These are phyloP conservation scores for Tragelaphus scriptus DNA, from an alignment of 2,113 vertebrate species.

Conservation along the genomic window DNA sequence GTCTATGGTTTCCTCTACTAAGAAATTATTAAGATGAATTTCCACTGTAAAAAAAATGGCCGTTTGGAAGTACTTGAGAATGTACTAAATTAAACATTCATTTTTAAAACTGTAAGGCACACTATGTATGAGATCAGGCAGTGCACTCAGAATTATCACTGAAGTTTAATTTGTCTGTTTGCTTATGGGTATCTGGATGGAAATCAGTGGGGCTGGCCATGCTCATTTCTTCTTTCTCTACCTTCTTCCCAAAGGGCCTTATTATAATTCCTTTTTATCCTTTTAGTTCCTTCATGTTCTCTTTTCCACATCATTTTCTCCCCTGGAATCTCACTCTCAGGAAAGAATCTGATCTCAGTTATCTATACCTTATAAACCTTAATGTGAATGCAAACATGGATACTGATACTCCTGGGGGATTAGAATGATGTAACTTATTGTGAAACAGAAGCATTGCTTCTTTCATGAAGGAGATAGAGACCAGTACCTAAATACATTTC, in stretches of 20 bases:
- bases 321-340: background rate
- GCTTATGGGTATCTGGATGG: background rate
- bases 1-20: constrained; percentile 31
- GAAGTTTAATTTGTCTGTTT: background rate
- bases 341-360: background rate
- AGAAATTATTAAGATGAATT: constrained; percentile 47
- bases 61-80: background rate
- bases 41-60: background rate
- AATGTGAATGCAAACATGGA: background rate
- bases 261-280: background rate
- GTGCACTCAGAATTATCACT: background rate
- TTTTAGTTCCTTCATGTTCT: background rate
- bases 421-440: background rate
- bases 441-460: background rate
- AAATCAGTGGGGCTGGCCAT: background rate
- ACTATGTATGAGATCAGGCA: background rate
- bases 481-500: background rate
- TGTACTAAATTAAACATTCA: background rate
- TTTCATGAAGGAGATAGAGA: background rate
- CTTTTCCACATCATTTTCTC: background rate
- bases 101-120: background rate
- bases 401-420: background rate
- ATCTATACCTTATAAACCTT: background rate
- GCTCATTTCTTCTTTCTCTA: background rate
- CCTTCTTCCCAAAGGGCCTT: background rate